phyloP scores from a whole-genome alignment of 2,888 invertebrate species.

The Mesopsocus fuscifrons region DNA sequence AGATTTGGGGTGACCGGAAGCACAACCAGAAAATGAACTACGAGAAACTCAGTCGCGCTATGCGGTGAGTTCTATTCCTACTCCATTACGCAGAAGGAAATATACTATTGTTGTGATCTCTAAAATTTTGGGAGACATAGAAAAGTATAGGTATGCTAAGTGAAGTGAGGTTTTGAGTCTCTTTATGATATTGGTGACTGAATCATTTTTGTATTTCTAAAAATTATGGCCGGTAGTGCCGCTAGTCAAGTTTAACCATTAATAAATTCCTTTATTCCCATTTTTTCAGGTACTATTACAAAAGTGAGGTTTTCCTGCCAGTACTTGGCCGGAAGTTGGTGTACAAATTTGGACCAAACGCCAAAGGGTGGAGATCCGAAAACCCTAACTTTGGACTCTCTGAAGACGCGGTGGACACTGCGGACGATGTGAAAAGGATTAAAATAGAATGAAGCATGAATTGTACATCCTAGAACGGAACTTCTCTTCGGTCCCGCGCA shows the following conservation, averaged over 20 bases:
- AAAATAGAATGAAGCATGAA: no score
- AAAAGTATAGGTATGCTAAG: no score
- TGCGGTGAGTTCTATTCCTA: conserved; percentile 35
- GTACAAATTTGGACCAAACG: conserved; percentile 65
- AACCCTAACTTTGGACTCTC: conserved; percentile 36
- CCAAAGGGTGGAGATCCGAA: conserved; percentile 53
- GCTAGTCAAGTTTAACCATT: no score
- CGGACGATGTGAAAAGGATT: no score
- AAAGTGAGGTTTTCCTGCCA: conserved; percentile 50
- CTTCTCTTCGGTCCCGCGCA: no score
- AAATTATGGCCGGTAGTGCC: no score
- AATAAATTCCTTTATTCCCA: conserved; percentile 10
- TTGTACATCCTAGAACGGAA: no score
- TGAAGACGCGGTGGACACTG: no score
- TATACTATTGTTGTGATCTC: neutral
- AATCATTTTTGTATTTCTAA: no score
- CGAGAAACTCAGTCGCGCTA: conserved; percentile 78
- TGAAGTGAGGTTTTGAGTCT: no score
- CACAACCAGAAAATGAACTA: conserved; percentile 81
- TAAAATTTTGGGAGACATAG: no score
- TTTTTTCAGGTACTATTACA: conserved; percentile 50
- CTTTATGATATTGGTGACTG: no score
- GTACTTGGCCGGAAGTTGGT: conserved; percentile 57
- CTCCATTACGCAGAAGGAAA: neutral
- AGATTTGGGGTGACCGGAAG: conserved; percentile 71